Evolutionary conservation across 53 echinoderm and acorn worm species (phyloP).

Genomic region (Holothuria leucospilota): DNA sequence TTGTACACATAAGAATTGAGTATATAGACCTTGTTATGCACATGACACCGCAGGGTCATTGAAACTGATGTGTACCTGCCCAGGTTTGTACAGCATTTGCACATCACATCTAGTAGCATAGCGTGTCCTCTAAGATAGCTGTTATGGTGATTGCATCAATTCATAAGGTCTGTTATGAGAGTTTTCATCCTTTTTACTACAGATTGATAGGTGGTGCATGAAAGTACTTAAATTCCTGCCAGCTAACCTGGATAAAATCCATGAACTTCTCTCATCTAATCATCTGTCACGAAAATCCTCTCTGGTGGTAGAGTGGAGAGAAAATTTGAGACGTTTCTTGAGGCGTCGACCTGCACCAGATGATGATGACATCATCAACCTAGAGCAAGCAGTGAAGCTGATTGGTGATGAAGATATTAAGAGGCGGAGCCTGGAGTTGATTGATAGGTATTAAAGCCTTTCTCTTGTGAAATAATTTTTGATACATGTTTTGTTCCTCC

Average conservation of each 20-base stretch:
- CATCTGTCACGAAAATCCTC: conserved; percentile 22
- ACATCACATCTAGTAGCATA: too few relatives aligned
- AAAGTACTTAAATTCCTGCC: conserved; percentile 87
- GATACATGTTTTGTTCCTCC: too few relatives aligned
- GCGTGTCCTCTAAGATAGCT: too few relatives aligned
- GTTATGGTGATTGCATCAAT: too few relatives aligned
- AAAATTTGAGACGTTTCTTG: conserved; percentile 79
- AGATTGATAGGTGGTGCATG: conserved; percentile 85
- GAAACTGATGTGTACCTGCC: too few relatives aligned
- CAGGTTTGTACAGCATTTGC: too few relatives aligned
- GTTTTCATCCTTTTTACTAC: background rate
- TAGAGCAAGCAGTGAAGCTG: conserved; percentile 70
- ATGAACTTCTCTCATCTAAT: conserved; percentile 59
- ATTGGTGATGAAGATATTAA: conserved; percentile 73
- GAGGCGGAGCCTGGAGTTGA: conserved; percentile 74
- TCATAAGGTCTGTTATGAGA: too few relatives aligned
- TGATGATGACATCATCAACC: conserved; percentile 71
- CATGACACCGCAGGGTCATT: too few relatives aligned
- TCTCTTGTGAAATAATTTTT: too few relatives aligned
- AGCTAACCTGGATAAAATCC: conserved; percentile 73
- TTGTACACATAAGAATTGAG: too few relatives aligned
- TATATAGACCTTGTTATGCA: too few relatives aligned
- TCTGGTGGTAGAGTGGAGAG: conserved; percentile 70
- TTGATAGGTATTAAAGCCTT: conserved; percentile 71
- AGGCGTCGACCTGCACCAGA: conserved; percentile 68